These are phyloP conservation scores for Eleginops maclovinus DNA, from an alignment of 2,113 vertebrate species.

Conservation along the genomic window DNA sequence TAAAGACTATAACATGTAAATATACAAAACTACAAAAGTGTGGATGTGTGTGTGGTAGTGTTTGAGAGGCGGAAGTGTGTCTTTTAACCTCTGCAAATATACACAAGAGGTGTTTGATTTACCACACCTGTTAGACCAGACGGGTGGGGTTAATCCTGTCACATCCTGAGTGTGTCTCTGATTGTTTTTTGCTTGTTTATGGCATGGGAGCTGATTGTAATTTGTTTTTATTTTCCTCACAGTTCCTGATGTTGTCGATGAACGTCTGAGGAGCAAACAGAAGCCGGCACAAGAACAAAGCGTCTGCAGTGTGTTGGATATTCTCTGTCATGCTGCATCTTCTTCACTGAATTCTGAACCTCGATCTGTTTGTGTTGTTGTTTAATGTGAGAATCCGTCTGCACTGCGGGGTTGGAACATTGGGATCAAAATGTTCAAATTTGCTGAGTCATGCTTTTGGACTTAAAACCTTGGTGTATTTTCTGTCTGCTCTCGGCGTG, in stretches of 20 bases:
- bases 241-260: conserved; percentile 86
- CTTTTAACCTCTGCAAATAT: neutral
- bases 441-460: conserved; percentile 8
- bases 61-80: neutral
- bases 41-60: too few relatives aligned
- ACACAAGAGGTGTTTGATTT: neutral
- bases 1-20: too few relatives aligned
- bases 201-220: neutral
- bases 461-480: conserved; percentile 25
- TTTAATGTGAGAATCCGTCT: conserved; percentile 37
- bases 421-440: conserved; percentile 6
- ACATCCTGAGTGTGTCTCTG: neutral
- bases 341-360: conserved; percentile 10
- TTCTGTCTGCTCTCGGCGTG: conserved; percentile 19
- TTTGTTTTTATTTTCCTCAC: conserved; percentile 10
- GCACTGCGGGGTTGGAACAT: neutral
- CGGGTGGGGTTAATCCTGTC: neutral
- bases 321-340: neutral
- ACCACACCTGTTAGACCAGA: neutral
- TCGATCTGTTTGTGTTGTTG: neutral
- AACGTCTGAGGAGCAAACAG: conserved; percentile 74
- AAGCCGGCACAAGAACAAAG: conserved; percentile 49
- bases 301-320: neutral
- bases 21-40: too few relatives aligned
- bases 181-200: neutral